A percentile compares a stretch with the other conserved stretches of the same genome.
Evolutionary conservation across 2,888 invertebrate species (phyloP).

Genomic region (Cylindroiulus punctatus): DNA sequence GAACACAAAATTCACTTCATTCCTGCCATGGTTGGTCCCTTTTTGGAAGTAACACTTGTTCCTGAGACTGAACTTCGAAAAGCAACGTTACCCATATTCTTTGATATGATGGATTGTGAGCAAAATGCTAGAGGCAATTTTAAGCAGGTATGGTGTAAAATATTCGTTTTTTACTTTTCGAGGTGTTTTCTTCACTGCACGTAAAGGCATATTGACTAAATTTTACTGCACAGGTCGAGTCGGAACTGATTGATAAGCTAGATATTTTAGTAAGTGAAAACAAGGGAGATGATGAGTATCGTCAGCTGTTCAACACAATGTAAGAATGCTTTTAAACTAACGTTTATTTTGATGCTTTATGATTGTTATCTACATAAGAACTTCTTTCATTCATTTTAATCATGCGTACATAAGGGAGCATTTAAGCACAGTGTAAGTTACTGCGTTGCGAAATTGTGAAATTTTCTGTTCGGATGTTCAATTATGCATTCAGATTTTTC

Average conservation of each 20-base stretch:
- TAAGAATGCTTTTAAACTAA: slow-evolving; percentile 71
- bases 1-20: slow-evolving; percentile 89
- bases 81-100: slow-evolving; percentile 90
- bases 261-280: slow-evolving; percentile 92
- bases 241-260: slow-evolving; percentile 91
- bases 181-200: not conserved
- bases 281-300: slow-evolving; percentile 92
- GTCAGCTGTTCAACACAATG: slow-evolving; percentile 94
- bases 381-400: not conserved
- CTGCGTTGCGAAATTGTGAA: not conserved
- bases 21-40: slow-evolving; percentile 91
- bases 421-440: slow-evolving; percentile 90
- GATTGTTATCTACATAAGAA: not conserved
- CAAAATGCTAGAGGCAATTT: slow-evolving; percentile 85
- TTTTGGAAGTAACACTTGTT: slow-evolving; percentile 91
- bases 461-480: no score
- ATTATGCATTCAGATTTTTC: no score
- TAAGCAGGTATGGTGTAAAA: slow-evolving; percentile 70
- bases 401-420: slow-evolving; percentile 76
- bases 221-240: slow-evolving; percentile 75
- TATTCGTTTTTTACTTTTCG: slow-evolving; percentile 35
- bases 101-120: slow-evolving; percentile 95
- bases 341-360: not conserved
- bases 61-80: slow-evolving; percentile 85
- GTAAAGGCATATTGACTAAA: not conserved